Base-by-base conservation (phyloP, 2,888 invertebrate species). In the Synanthedon tipuliformis region DNA sequence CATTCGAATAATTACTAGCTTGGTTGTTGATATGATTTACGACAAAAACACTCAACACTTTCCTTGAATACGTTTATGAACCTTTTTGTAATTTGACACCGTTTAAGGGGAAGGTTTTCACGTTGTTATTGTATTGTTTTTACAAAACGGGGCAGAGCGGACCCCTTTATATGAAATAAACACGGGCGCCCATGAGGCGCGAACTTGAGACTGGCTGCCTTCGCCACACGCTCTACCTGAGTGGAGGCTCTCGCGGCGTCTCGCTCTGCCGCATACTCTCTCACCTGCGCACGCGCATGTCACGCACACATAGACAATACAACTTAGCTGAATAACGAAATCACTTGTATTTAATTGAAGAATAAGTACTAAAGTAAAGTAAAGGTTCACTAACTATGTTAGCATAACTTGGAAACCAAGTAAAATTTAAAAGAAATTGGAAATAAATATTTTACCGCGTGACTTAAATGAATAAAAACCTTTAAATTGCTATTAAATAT, bases 1-100 rank as follows among this genome's bases (percentile, higher is more conserved):
- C 81, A 83, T 84, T 84, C 81, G 82, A 82, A 75, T 81, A 79
- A 81, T 81, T 77, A 81, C 65, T 50, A 51, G 51, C n/a, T 49
- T 49, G 10, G 18, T 49, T 11, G 48, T 11, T 15, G 18, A 23
- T 49, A 49, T 16, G n/a, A 5, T 50, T 27, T 18, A 50, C 40
- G 13, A n/a, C 34, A n/a, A 50, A 50, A 50, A 34, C 40, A 15
- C 16, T 49, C 23, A 12, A 16, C 49, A 49, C 23, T 49, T 49
- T 45, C 15, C 16, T 16, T 13, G 18, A 49, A 12, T 15, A 16
- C 49, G 16, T 16, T 12, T 12, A 49, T 16, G 12, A 10, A 16
- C 23, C 18, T 49, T 16, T n/a, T 18, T 49, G 23, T 16, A 49
- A 49, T 16, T 49, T 49, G 18, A 49, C 23, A 18, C 12, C 23